Evolutionary conservation across 2,113 vertebrate genomes (phyloP).

Genomic region (Dasyprocta punctata): DNA sequence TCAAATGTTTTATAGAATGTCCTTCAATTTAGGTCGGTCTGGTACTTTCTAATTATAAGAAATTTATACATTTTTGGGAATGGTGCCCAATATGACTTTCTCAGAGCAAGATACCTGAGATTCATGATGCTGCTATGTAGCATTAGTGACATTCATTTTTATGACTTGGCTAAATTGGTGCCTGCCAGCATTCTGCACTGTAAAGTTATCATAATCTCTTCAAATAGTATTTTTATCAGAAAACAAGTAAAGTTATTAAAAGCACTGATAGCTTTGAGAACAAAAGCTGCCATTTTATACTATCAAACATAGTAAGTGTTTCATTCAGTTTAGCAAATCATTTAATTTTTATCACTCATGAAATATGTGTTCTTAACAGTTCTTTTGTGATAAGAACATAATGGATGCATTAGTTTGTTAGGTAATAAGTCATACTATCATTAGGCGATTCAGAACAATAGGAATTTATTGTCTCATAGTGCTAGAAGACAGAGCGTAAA

Average conservation of each 20-base stretch:
- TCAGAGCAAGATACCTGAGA: background rate
- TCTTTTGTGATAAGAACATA: background rate
- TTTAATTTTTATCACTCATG: background rate
- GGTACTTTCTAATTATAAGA: background rate
- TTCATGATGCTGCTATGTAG: background rate
- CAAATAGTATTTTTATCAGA: background rate
- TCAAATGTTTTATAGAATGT: background rate
- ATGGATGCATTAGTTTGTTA: background rate
- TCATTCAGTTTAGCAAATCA: conserved; percentile 25
- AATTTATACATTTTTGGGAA: background rate
- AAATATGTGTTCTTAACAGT: background rate
- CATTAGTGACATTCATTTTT: background rate
- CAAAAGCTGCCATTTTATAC: background rate
- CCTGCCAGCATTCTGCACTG: background rate
- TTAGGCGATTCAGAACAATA: background rate
- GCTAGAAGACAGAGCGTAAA: background rate
- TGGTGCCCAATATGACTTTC: background rate
- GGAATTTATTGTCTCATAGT: background rate
- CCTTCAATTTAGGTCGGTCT: background rate
- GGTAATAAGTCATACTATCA: background rate
- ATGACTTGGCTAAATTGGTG: background rate
- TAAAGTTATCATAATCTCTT: conserved; percentile 47
- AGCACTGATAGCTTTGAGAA: background rate
- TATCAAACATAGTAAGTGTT: background rate
- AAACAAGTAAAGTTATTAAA: conserved; percentile 26